phyloP scores from a whole-genome alignment of 64 coral and sea anemone species.

The Pachyseris speciosa region DNA sequence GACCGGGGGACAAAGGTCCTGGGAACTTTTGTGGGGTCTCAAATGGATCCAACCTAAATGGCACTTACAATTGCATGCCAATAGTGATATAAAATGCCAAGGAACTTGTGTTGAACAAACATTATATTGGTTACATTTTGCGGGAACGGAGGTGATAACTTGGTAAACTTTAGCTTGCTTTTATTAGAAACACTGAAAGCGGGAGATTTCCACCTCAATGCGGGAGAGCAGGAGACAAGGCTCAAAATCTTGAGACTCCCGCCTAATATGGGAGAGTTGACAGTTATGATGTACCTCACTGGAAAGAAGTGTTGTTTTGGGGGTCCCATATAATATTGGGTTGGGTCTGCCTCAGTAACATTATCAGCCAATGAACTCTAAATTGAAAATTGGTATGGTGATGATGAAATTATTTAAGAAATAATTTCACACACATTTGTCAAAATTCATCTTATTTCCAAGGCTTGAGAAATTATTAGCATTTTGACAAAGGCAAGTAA shows the following conservation, averaged over 20 bases:
- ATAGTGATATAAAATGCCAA: constrained; percentile 10
- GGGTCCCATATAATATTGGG: neutral
- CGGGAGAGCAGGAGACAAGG: no score
- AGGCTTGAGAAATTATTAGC: no score
- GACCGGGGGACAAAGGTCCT: constrained; percentile 14
- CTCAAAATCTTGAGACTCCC: no score
- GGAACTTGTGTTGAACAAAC: constrained; percentile 25
- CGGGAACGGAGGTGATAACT: neutral
- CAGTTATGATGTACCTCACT: constrained; percentile 21
- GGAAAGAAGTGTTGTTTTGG: constrained; percentile 14
- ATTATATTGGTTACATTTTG: constrained; percentile 19
- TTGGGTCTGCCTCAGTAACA: constrained; percentile 9
- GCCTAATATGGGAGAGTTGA: neutral
- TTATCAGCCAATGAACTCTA: constrained; percentile 19
- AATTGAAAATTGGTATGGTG: constrained; percentile 15
- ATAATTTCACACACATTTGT: no score
- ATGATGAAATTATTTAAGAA: no score
- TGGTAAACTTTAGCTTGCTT: no score
- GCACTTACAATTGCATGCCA: constrained; percentile 20
- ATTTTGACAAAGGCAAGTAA: no score
- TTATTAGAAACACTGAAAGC: no score
- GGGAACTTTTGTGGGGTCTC: constrained; percentile 10
- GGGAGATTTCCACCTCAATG: no score
- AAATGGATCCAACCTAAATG: neutral
- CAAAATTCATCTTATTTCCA: no score